These are phyloP conservation scores for Rhabdomys pumilio DNA, from an alignment of 2,797 vertebrate species.

Conservation along the genomic window DNA sequence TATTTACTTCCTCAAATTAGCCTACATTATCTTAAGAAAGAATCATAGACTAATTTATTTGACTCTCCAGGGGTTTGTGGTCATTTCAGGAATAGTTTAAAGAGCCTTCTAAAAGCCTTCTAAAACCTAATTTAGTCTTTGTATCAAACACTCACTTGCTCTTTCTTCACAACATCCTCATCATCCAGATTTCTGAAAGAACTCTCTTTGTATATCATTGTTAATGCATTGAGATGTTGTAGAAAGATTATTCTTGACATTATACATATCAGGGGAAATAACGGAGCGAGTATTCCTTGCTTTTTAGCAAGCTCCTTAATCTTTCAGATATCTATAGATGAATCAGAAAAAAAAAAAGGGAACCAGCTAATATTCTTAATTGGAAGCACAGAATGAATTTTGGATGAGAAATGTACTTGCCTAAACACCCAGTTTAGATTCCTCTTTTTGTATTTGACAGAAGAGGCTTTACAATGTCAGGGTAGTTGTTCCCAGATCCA, in stretches of 20 bases:
- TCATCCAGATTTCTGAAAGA: conserved; percentile 60
- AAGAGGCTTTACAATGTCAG: not conserved
- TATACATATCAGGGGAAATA: conserved; percentile 68
- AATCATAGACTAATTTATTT: conserved; percentile 79
- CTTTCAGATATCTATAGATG: conserved; percentile 71
- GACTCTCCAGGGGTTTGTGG: conserved; percentile 65
- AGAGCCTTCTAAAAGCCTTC: conserved; percentile 64
- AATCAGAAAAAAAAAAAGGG: conserved; percentile 59
- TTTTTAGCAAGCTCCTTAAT: conserved; percentile 69
- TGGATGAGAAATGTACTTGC: not conserved
- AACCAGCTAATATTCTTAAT: conserved; percentile 65
- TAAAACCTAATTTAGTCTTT: conserved; percentile 78
- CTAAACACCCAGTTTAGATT: not conserved
- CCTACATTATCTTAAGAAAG: conserved; percentile 77
- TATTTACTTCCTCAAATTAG: conserved; percentile 82
- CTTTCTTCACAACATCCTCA: conserved; percentile 34
- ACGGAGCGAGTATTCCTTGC: conserved; percentile 48
- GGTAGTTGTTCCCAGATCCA: not conserved
- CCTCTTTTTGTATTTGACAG: not conserved
- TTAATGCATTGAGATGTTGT: conserved; percentile 28
- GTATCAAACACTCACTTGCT: conserved; percentile 69
- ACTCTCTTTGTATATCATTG: conserved; percentile 13
- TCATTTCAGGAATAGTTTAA: conserved; percentile 71
- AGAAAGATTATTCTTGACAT: conserved; percentile 68
- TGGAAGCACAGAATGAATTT: conserved; percentile 54